Conservation (phyloP, 2,888 invertebrate genomes). For the Nephrotoma appendiculata region DNA sequence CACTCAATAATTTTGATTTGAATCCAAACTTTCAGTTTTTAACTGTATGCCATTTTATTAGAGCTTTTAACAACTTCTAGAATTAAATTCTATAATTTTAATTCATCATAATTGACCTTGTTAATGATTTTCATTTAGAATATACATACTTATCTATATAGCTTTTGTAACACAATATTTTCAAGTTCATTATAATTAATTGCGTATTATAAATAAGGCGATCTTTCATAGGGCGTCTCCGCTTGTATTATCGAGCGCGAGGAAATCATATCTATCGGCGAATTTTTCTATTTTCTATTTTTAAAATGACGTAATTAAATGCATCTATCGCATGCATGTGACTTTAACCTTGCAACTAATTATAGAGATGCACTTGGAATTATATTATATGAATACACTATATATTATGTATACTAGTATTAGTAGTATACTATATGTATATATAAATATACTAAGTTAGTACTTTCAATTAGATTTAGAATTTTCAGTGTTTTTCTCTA, state of each 20-base stretch:
- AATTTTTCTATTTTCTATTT: not conserved
- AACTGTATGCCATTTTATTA: not conserved
- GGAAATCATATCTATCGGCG: not conserved
- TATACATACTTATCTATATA: not conserved
- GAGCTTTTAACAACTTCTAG: not conserved
- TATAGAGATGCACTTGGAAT: constrained; percentile 13
- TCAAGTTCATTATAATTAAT: not conserved
- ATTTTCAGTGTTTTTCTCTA: not conserved
- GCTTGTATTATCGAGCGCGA: not conserved
- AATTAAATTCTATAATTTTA: not conserved
- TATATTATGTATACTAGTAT: not conserved
- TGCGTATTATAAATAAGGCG: not conserved
- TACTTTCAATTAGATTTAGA: not conserved
- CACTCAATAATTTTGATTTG: not conserved
- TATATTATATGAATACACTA: not conserved
- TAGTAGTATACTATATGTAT: not conserved
- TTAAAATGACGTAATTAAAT: constrained; percentile 3
- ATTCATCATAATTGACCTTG: not conserved
- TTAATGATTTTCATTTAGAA: not conserved
- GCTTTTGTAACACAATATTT: not conserved
- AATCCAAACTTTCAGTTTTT: not conserved
- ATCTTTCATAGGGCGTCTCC: not conserved
- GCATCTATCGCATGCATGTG: constrained; percentile 4
- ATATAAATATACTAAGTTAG: not conserved
- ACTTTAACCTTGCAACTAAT: constrained; percentile 17